These are phyloP conservation scores for Xanthorhoe spadicearia DNA, from an alignment of 2,888 invertebrate genomes.

Conservation along the genomic window DNA sequence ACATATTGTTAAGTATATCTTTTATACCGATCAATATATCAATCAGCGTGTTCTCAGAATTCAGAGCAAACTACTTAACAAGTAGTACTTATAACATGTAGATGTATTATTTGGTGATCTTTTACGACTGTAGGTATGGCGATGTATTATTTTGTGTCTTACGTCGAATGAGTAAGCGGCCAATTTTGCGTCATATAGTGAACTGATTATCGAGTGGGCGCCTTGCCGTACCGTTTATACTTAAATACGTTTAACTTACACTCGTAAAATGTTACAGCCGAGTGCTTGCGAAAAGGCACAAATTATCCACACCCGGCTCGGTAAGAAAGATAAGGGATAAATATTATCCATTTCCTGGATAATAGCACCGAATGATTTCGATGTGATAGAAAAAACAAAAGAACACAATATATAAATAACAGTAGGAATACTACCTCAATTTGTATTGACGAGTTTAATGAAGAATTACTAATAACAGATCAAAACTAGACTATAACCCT, in stretches of 20 bases:
- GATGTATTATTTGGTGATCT: no score
- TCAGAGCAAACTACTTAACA: neutral
- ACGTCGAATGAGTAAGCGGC: no score
- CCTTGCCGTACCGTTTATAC: no score
- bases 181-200: no score
- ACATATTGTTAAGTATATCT: neutral
- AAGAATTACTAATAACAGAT: no score
- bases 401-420: neutral
- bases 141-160: no score
- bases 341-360: slow-evolving; percentile 44
- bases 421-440: no score
- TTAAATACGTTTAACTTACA: no score
- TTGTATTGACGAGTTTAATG: no score
- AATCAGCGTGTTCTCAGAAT: neutral
- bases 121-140: neutral
- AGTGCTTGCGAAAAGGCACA: slow-evolving; percentile 6
- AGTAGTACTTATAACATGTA: neutral
- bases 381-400: slow-evolving; percentile 47
- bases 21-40: neutral
- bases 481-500: no score
- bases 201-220: neutral
- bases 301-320: slow-evolving; percentile 26
- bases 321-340: slow-evolving; percentile 42
- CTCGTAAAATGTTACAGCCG: neutral
- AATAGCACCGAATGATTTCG: slow-evolving; percentile 49